Evolutionary conservation across 2,797 vertebrate genomes (phyloP), one percentile per base, ranked within the genome.

Genomic region (Coluber constrictor): DNA sequence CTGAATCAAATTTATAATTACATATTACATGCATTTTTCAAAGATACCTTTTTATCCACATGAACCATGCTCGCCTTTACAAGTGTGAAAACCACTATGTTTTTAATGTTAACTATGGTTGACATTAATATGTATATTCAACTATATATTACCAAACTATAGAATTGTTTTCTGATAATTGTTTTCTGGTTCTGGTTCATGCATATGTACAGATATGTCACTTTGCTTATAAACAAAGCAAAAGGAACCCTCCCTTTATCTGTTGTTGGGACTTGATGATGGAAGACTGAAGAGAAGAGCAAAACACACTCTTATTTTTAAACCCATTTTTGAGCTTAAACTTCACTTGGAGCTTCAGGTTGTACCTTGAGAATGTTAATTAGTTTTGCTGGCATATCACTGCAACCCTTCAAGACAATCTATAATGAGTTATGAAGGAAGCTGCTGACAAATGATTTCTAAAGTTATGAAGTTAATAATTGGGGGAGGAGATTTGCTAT

Each of bases 401-500:
- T 47, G 74, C 66, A 89, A 51, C 70, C 32, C 43, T 91, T 91
- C 93, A 89, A 83, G 57, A 27, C 5, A 23, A 89, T 91, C 87
- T 59, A 93, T 93, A 91, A 91, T 93, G 87, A 93, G 47, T 91
- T 93, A 89, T 25, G 23, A 91, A 56, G 59, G 70, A 93, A 91
- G 47, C 57, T 91, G 87, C 57, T 89, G 90, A 91, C 70, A 93
- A 93, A 91, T 89, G 47, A 55, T 89, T 93, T 93, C 87, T 91
- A 74, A 66, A 91, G 86, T 54, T 89, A 89, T 93, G 57, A 89
- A 86, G 70, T 89, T 91, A 91, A 91, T 93, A 93, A 89, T 89
- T 87, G 63, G 87, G 63, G 12, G 57, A 47, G 20, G 10, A 83
- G 56, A 89, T 93, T 89, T 63, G 37, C 87, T 87, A 57, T 93